These are phyloP conservation scores for Chymomyza procnemis DNA, from an alignment of 2,888 invertebrate genomes.

Conservation along the genomic window DNA sequence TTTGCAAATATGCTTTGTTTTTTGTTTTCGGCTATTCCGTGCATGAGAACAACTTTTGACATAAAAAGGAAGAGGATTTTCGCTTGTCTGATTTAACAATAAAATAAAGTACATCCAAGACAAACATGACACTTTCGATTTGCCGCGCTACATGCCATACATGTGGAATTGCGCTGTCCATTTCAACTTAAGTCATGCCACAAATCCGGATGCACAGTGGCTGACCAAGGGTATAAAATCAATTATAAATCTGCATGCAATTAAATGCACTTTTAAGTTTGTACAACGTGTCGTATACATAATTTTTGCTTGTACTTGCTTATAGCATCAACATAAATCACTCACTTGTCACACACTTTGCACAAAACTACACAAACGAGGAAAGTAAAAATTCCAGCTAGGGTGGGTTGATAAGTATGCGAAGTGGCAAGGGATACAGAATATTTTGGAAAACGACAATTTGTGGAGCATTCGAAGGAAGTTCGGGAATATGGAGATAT, in stretches of 20 bases:
- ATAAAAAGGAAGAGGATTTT: conserved; percentile 27
- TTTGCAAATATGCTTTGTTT: conserved; percentile 8
- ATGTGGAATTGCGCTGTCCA: background rate
- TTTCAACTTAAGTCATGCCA: background rate
- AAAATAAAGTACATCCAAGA: conserved; percentile 10
- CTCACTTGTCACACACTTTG: conserved; percentile 55
- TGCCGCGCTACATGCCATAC: background rate
- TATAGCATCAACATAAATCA: conserved; percentile 59
- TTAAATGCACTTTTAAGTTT: conserved; percentile 53
- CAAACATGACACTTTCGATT: conserved; percentile 1
- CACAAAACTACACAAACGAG: background rate
- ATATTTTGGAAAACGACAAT: no score
- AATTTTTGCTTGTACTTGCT: conserved; percentile 37
- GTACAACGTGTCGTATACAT: conserved; percentile 46
- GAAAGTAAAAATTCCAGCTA: background rate
- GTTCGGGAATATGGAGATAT: no score
- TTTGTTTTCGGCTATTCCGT: background rate
- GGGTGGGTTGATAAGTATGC: no score
- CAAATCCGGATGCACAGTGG: background rate
- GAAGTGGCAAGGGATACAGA: no score
- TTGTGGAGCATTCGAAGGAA: no score
- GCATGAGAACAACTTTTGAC: conserved; percentile 17
- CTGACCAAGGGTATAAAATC: conserved; percentile 36
- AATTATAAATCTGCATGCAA: conserved; percentile 52
- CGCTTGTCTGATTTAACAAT: conserved; percentile 31